Evolutionary conservation across 1,140 invertebrate species (phyloP).

Genomic region (Pantala flavescens): DNA sequence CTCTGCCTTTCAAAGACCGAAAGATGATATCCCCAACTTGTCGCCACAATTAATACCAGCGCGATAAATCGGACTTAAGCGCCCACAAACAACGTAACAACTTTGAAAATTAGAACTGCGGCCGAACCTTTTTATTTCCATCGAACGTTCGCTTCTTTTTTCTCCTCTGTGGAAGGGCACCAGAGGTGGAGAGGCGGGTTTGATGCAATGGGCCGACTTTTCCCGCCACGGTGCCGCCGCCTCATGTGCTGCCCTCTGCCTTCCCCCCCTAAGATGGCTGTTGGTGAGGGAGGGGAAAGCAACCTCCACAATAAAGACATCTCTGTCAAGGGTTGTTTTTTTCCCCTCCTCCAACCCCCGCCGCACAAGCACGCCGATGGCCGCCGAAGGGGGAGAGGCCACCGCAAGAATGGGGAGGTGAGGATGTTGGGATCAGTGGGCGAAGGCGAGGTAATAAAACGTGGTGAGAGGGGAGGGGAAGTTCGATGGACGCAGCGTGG

Average conservation of each 20-base stretch:
- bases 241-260: neutral
- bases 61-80: neutral
- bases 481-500: neutral
- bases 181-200: neutral
- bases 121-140: neutral
- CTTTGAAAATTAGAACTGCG: neutral
- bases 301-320: constrained; percentile 9
- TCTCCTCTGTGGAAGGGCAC: neutral
- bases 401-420: neutral
- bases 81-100: neutral
- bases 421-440: neutral
- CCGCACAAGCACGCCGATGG: neutral
- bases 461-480: neutral
- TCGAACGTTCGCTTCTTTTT: neutral
- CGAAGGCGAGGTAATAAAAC: constrained; percentile 4
- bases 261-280: too few relatives aligned
- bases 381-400: neutral
- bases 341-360: neutral
- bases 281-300: neutral
- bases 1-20: too few relatives aligned
- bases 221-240: neutral
- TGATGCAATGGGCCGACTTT: neutral
- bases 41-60: neutral
- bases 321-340: neutral
- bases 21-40: neutral